Conservation (phyloP, 2,113 vertebrate genomes). For the Clarias batrachus region DNA sequence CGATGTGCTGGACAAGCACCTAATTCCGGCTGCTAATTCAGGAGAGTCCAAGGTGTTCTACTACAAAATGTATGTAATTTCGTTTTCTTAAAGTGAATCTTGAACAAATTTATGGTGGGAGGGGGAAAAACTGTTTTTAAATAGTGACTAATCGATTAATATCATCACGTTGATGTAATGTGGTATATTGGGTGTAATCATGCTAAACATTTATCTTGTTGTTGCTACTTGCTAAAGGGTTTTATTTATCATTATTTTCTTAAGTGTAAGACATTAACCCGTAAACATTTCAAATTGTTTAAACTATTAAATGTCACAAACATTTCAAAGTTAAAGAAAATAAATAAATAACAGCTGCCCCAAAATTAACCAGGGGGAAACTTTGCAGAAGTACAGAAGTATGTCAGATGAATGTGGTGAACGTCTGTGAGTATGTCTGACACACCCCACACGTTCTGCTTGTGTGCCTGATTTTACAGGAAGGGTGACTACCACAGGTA, state of each 20-base stretch:
- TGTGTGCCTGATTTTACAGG: slow-evolving; percentile 68
- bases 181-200: not conserved
- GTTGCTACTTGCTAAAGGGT: not conserved
- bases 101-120: not conserved
- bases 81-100: not conserved
- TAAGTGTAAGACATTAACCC: not conserved
- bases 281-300: not conserved
- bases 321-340: no score
- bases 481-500: slow-evolving; percentile 99
- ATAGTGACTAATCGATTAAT: not conserved
- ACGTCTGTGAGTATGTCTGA: slow-evolving; percentile 9
- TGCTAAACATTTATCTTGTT: not conserved
- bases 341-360: no score
- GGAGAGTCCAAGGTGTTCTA: slow-evolving; percentile 99
- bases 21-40: slow-evolving; percentile 93
- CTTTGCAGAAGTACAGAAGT: not conserved
- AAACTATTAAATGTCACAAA: not conserved
- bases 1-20: slow-evolving; percentile 96
- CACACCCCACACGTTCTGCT: not conserved
- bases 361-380: not conserved
- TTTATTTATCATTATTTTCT: not conserved
- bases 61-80: slow-evolving; percentile 91
- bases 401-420: not conserved
- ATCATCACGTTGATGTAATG: not conserved
- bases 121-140: not conserved